These are phyloP conservation scores for Drosophila lacicola DNA, from an alignment of 2,888 invertebrate species.

Conservation along the genomic window DNA sequence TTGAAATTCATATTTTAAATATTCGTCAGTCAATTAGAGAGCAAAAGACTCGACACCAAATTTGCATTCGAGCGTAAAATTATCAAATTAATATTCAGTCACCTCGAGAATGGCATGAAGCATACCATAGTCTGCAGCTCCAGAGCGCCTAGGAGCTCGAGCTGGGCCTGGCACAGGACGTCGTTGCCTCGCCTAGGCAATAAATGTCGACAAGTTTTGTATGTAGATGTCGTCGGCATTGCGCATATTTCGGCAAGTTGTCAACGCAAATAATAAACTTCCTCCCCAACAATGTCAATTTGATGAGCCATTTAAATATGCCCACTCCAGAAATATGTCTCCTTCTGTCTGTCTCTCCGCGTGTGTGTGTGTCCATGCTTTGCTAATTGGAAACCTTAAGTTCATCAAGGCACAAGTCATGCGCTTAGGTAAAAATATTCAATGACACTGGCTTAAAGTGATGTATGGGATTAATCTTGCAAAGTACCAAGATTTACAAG, in stretches of 20 bases:
- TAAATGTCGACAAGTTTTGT: constrained; percentile 70
- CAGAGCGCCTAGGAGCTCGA: not conserved
- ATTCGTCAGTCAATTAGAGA: constrained; percentile 79
- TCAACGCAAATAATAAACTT: constrained; percentile 70
- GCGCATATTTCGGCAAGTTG: constrained; percentile 73
- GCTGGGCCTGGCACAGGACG: constrained; percentile 2
- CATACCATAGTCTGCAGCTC: not conserved
- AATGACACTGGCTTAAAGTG: constrained; percentile 8
- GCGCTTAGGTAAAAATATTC: not conserved
- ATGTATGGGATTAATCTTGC: not conserved
- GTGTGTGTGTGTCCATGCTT: constrained; percentile 30
- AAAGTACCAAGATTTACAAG: not conserved
- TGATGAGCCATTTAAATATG: constrained; percentile 70
- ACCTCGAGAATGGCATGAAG: constrained; percentile 34
- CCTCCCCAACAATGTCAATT: constrained; percentile 68
- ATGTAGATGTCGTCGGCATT: constrained; percentile 29
- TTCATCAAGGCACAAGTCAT: constrained; percentile 24
- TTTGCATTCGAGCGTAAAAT: constrained; percentile 79
- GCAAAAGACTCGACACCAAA: constrained; percentile 77
- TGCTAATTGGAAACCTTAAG: constrained; percentile 62
- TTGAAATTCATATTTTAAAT: constrained; percentile 79
- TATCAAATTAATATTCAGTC: constrained; percentile 78
- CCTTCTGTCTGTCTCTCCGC: not conserved
- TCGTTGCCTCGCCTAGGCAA: constrained; percentile 44
- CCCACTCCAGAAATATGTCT: constrained; percentile 12